Evolutionary conservation across 1,140 invertebrate species (phyloP), one percentile per base, ranked within the genome.

Genomic region (Drosophila pseudoobscura): DNA sequence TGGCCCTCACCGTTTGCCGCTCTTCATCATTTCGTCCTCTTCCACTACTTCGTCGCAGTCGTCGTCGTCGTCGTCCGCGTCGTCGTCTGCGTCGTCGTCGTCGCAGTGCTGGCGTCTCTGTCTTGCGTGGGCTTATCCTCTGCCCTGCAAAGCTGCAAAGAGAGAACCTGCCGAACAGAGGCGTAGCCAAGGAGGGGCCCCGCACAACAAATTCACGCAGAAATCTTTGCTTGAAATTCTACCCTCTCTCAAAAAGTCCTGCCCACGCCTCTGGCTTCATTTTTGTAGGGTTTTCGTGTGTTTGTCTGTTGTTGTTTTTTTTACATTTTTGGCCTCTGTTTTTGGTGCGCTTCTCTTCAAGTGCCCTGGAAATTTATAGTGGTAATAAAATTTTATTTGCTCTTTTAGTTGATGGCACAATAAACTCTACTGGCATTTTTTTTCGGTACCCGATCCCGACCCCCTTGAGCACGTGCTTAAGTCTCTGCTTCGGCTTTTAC

Each of bases 301-400:
- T 31, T 31, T 31, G 1, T 56, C 50, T 46, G 17, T 17, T 17
- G 0, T 17, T 31, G n/a, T n/a, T 7, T 56, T 54, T 46, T 52
- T 58, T 20, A 35, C 44, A 46, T 39, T 64, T 39, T 57, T 79
- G 70, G 59, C 68, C 57, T 75, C 70, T 58, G 70, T 75, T 75
- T 74, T 65, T 65, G 65, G 65, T 56, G 69, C 47, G 55, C 43
- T 62, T 57, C 69, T 78, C 17, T 17, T 83, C 78, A 83, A 85
- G 80, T 84, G 78, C 84, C 84, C 79, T 39, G 35, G 80, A 83
- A 88, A 88, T 89, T 88, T 88, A 88, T 88, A 88, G 83, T 83
- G 83, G 84, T 79, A 88, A 88, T 88, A 88, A 88, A 88, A 88
- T 83, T 88, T 88, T 88, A 89, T 88, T 88, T 88, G 83, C 84